A percentile compares a stretch with the other conserved stretches of the same genome.
Conservation (phyloP, 2,888 invertebrate genomes). For the Ernsta delagoae region DNA sequence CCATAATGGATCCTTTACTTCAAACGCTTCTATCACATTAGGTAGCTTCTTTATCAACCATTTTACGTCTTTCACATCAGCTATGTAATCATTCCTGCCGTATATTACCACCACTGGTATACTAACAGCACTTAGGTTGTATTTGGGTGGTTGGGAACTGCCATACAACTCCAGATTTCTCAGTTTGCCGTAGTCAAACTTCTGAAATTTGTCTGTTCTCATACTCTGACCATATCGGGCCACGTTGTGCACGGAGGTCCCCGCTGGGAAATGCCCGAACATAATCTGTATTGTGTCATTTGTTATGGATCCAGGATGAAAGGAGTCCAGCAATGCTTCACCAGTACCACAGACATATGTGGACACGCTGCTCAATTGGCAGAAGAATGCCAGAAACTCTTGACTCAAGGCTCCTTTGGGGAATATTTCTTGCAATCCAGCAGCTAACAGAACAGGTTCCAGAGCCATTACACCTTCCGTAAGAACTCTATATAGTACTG, state of each 20-base stretch:
- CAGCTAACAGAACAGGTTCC: constrained; percentile 46
- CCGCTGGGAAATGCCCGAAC: constrained; percentile 64
- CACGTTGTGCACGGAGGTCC: constrained; percentile 61
- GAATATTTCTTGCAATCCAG: constrained; percentile 58
- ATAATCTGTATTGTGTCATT: constrained; percentile 53
- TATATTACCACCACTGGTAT: constrained; percentile 62
- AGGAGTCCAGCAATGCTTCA: constrained; percentile 52
- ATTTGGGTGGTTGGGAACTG: constrained; percentile 55
- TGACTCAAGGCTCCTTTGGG: constrained; percentile 58
- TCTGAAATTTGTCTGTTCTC: constrained; percentile 53
- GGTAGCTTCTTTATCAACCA: constrained; percentile 81
- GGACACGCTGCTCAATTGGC: constrained; percentile 53
- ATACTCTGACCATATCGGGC: constrained; percentile 65
- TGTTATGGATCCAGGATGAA: constrained; percentile 60
- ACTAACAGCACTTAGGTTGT: constrained; percentile 57
- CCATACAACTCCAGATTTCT: constrained; percentile 60
- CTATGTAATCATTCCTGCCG: constrained; percentile 82
- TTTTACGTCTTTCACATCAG: constrained; percentile 83
- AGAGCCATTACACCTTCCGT: constrained; percentile 43
- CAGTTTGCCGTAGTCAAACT: constrained; percentile 62
- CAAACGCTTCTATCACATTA: constrained; percentile 80
- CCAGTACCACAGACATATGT: constrained; percentile 50
- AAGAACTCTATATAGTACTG: constrained; percentile 48
- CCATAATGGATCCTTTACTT: constrained; percentile 78
- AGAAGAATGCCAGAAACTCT: constrained; percentile 59